Conservation (phyloP, 1,140 invertebrate species). For the Drosophila busckii region DNA sequence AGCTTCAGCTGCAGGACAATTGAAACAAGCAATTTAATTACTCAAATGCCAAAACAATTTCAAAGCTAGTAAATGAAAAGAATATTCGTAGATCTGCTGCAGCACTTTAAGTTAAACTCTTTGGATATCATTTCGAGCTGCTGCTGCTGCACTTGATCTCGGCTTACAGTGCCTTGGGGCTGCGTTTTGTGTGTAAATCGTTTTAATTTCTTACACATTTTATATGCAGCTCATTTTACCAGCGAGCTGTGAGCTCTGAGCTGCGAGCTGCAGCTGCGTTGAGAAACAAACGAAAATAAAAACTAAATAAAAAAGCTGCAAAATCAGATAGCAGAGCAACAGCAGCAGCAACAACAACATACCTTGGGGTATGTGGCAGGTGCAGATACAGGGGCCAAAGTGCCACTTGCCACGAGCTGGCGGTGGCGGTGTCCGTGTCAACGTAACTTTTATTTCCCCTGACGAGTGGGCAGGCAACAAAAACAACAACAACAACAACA, state of each 20-base stretch:
- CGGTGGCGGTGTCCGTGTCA: conserved; percentile 65
- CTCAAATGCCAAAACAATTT: conserved; percentile 2
- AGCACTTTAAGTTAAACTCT: too few species aligned
- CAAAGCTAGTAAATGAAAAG: too few species aligned
- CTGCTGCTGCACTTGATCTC: too few species aligned
- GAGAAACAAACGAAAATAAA: too few species aligned
- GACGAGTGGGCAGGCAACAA: conserved; percentile 43
- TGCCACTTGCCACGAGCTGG: too few species aligned
- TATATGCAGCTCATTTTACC: conserved; percentile 53
- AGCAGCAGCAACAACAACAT: background rate
- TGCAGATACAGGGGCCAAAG: conserved; percentile 39
- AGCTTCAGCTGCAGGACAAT: conserved; percentile 26
- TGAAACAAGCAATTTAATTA: conserved; percentile 13
- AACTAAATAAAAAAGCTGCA: conserved; percentile 21
- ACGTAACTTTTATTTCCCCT: conserved; percentile 73
- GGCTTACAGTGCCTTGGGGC: too few species aligned
- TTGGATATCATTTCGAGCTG: too few species aligned
- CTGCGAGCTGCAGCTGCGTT: conserved; percentile 1
- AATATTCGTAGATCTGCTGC: too few species aligned
- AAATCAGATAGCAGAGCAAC: conserved; percentile 18
- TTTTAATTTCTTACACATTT: conserved; percentile 72
- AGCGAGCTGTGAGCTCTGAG: conserved; percentile 5
- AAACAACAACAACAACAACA: conserved; percentile 5
- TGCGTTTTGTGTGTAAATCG: conserved; percentile 51
- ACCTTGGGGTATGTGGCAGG: background rate